phyloP scores from a whole-genome alignment of 2,113 vertebrate species.

The Calidris pygmaea region DNA sequence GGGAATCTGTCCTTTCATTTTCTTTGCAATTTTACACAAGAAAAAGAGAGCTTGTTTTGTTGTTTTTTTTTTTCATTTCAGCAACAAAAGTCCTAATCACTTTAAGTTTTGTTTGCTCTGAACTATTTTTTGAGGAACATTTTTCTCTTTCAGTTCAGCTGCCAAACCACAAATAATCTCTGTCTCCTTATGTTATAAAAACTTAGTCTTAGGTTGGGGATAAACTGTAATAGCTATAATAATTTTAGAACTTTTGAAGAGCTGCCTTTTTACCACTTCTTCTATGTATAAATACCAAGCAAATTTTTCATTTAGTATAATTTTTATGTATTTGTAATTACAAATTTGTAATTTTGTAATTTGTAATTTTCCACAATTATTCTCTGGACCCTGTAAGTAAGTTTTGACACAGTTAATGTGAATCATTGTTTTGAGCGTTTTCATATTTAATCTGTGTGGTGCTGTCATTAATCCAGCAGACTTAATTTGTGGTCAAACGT shows the following conservation, averaged over 20 bases:
- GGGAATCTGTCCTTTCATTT: background rate
- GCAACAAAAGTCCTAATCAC: background rate
- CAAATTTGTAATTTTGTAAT: background rate
- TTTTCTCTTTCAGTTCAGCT: background rate
- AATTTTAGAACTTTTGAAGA: background rate
- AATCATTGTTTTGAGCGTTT: background rate
- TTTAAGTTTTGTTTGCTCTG: background rate
- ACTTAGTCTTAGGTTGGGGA: background rate
- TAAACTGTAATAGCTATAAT: background rate
- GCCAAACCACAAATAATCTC: constrained; percentile 8
- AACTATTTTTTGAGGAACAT: background rate
- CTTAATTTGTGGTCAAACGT: background rate
- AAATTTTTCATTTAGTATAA: background rate
- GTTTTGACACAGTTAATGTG: background rate
- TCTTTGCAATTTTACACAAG: background rate
- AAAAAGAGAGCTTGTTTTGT: background rate
- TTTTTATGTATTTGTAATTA: background rate
- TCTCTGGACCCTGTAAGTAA: background rate
- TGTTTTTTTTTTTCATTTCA: background rate
- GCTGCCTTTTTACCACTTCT: background rate
- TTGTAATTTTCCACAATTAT: background rate
- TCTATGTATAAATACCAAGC: background rate
- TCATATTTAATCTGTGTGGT: background rate
- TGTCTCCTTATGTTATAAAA: background rate
- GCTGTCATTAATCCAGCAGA: background rate